Evolutionary conservation across 1,140 invertebrate genomes (phyloP), one percentile per base, ranked within the genome.

Genomic region (Triops cancriformis): DNA sequence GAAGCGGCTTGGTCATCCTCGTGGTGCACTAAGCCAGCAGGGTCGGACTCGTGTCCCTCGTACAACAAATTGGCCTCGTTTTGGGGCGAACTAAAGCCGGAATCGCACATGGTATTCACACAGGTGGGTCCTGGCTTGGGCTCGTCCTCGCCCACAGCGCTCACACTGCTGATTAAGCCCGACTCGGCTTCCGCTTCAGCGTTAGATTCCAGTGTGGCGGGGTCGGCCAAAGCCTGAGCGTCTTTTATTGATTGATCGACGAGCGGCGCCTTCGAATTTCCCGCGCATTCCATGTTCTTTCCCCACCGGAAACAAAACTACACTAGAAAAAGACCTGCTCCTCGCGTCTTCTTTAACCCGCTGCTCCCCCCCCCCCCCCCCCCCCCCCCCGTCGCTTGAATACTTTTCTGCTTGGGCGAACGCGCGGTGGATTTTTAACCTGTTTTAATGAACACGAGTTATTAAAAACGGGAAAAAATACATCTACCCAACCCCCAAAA

Each of bases 101-200:
- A 64, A 23, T 64, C 51, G 23, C 51, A 64, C 51, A 64, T 64
- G 51, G 51, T 64, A 64, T 64, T 64, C 51, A 64, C 51, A 64
- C 51, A 64, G 51, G 51, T 64, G 51, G 51, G 51, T 64, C 14
- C 51, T n/a, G 51, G 51, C 9, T 64, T 64, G 51, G 51, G n/a
- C 51, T 14, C 23, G 51, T 64, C 51, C 51, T 64, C 51, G 51
- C 51, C 51, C 23, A 18, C 51, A 10, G 51, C 51, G 51, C 18
- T 23, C 51, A 64, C 51, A 64, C 51, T 64, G 51, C 51, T 64
- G 51, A 64, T 64, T 64, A 64, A 64, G 51, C 51, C 51, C 51
- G 51, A 23, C 23, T 7, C 51, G 14, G 18, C 51, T 0, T 10
- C 51, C 23, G 51, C 51, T 64, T 23, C 51, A 64, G 18, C 18